Base-by-base conservation (phyloP, 2,888 invertebrate genomes). In the Rosalia funebris region DNA sequence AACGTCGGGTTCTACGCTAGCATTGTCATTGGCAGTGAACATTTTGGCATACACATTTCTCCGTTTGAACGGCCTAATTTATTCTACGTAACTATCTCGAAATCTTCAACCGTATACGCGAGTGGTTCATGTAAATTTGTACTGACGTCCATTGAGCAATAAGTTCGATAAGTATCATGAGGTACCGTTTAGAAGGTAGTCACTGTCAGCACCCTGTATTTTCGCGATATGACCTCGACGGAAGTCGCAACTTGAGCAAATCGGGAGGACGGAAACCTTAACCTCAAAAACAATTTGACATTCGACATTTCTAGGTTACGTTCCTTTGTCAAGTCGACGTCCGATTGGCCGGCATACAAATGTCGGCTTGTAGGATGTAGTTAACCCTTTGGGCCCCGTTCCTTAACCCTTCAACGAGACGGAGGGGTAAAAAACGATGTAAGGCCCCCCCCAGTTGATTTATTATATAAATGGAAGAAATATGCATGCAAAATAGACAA, bases 401-500 rank as follows among this genome's bases (percentile, higher is more conserved):
- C n/a, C n/a, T n/a, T n/a, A n/a, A n/a, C n/a, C n/a, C n/a, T n/a
- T n/a, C n/a, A n/a, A n/a, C n/a, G n/a, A n/a, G n/a, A n/a, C n/a
- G n/a, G n/a, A n/a, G n/a, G n/a, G n/a, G n/a, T n/a, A n/a, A n/a
- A n/a, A n/a, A n/a, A n/a, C n/a, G n/a, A n/a, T n/a, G n/a, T n/a
- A n/a, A n/a, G n/a, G n/a, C n/a, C n/a, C n/a, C n/a, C n/a, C n/a
- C n/a, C n/a, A n/a, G n/a, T n/a, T n/a, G n/a, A n/a, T n/a, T n/a
- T n/a, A n/a, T n/a, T n/a, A n/a, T n/a, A n/a, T n/a, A n/a, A 31
- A 5, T 16, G 20, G 37, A 15, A 45, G 56, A 57, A 57, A 57
- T 48, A 57, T 57, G 57, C 47, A 57, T 57, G 57, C 57, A 48
- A 57, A 57, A 55, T 45, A 44, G n/a, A 46, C 25, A 55, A 47